Evolutionary conservation across 1,140 invertebrate genomes (phyloP).

Genomic region (Dendrolimus punctatus): DNA sequence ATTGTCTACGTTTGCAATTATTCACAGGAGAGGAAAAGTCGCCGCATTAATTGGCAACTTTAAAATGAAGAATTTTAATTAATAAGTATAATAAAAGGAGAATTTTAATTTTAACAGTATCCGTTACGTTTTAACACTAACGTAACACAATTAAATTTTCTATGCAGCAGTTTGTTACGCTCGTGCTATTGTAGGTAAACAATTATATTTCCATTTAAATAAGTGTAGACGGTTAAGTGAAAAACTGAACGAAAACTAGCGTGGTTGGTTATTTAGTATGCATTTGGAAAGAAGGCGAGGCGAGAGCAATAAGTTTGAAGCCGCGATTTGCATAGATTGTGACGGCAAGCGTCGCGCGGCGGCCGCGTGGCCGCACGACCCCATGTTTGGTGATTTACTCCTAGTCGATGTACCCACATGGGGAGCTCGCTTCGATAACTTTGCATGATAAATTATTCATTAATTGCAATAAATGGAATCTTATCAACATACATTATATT

Average conservation of each 20-base stretch:
- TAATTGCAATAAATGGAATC: no score
- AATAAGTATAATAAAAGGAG: no score
- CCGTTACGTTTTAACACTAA: neutral
- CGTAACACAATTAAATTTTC: neutral
- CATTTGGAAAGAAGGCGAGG: constrained; percentile 66
- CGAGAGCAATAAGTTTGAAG: constrained; percentile 67
- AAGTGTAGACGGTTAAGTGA: constrained; percentile 40
- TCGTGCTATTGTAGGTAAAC: constrained; percentile 5
- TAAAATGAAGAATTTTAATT: no score
- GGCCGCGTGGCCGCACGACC: constrained; percentile 25
- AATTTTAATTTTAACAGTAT: no score
- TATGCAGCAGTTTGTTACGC: constrained; percentile 1
- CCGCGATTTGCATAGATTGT: constrained; percentile 67
- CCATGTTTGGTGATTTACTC: constrained; percentile 50
- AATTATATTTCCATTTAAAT: constrained; percentile 33
- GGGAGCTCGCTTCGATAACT: no score
- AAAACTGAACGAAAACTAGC: constrained; percentile 55
- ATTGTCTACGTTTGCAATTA: no score
- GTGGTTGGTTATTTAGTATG: constrained; percentile 60
- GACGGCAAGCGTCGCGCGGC: constrained; percentile 18
- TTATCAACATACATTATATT: no score
- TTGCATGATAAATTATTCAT: no score
- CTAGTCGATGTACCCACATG: neutral
- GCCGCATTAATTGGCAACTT: no score
- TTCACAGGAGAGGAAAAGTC: no score